These are phyloP conservation scores for Aphodius sticticus DNA, from an alignment of 2,888 invertebrate species.

Conservation along the genomic window DNA sequence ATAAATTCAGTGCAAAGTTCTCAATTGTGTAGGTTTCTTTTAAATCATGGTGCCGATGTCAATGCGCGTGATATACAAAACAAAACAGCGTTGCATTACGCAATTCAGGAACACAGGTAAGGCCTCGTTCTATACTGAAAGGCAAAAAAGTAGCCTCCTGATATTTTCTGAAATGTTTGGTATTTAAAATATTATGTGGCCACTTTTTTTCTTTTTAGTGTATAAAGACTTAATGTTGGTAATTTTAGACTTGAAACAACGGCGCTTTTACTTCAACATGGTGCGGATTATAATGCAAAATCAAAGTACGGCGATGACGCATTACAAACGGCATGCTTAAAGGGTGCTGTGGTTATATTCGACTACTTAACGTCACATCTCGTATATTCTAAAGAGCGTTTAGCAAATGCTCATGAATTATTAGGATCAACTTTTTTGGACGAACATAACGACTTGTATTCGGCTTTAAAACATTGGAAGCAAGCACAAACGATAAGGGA, in stretches of 20 bases:
- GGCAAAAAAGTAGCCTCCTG: neutral
- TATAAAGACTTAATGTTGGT: neutral
- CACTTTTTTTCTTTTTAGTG: conserved; percentile 15
- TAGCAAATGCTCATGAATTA: conserved; percentile 88
- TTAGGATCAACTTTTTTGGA: conserved; percentile 89
- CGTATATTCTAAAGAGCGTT: conserved; percentile 70
- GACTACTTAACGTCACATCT: conserved; percentile 72
- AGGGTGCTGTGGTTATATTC: conserved; percentile 77
- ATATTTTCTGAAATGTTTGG: no score
- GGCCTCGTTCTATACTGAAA: conserved; percentile 10
- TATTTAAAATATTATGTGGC: conserved; percentile 13
- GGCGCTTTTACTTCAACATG: conserved; percentile 78
- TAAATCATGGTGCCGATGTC: conserved; percentile 81
- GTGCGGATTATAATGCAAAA: conserved; percentile 78
- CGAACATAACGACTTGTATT: conserved; percentile 80
- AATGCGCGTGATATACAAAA: conserved; percentile 90
- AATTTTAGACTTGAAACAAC: conserved; percentile 77
- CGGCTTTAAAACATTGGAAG: conserved; percentile 80
- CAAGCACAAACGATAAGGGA: conserved; percentile 75
- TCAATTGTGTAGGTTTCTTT: conserved; percentile 79
- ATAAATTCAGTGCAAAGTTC: conserved; percentile 92
- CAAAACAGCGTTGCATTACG: conserved; percentile 93
- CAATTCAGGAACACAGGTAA: conserved; percentile 81
- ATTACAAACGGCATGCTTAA: conserved; percentile 84
- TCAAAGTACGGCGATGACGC: conserved; percentile 90